Percentiles rank a stretch among this genome's conserved stretches.
Conservation (phyloP, 2,888 invertebrate genomes). For the Drosophila longiperda region DNA sequence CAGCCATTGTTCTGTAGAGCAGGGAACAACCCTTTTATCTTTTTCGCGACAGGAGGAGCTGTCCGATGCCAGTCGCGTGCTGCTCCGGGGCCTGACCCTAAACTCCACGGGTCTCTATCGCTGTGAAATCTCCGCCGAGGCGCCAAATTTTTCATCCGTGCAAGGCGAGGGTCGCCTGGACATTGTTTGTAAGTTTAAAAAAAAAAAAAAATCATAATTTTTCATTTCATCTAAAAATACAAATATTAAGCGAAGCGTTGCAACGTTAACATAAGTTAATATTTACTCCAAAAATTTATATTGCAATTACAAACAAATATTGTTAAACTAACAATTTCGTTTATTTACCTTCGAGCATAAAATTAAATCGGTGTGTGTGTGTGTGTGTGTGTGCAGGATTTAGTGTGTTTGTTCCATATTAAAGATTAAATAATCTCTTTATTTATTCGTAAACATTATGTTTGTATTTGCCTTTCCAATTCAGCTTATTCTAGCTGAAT, state of each 20-base stretch:
- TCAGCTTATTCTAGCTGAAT: slow-evolving; percentile 17
- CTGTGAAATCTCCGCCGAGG: slow-evolving; percentile 92
- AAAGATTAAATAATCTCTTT: slow-evolving; percentile 10
- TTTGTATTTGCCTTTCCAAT: background rate
- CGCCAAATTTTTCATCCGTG: slow-evolving; percentile 91
- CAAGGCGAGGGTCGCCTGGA: slow-evolving; percentile 92
- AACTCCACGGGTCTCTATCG: slow-evolving; percentile 90
- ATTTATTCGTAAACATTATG: slow-evolving; percentile 7
- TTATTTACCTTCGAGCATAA: slow-evolving; percentile 9
- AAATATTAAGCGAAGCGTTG: background rate
- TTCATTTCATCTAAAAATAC: background rate
- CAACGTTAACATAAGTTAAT: slow-evolving; percentile 34
- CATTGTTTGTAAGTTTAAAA: slow-evolving; percentile 91
- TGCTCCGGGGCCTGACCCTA: slow-evolving; percentile 88
- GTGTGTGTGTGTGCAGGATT: slow-evolving; percentile 1
- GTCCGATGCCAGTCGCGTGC: slow-evolving; percentile 89
- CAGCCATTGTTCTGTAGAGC: background rate
- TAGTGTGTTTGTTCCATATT: slow-evolving; percentile 7
- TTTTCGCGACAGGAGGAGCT: slow-evolving; percentile 87
- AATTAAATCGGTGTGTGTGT: background rate
- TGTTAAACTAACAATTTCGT: slow-evolving; percentile 36
- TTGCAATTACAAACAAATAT: slow-evolving; percentile 68
- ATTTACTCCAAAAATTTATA: slow-evolving; percentile 50
- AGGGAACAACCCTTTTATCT: slow-evolving; percentile 1
- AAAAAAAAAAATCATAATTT: slow-evolving; percentile 10